Conservation (phyloP, 2,797 vertebrate genomes). For the Cuculus canorus region DNA sequence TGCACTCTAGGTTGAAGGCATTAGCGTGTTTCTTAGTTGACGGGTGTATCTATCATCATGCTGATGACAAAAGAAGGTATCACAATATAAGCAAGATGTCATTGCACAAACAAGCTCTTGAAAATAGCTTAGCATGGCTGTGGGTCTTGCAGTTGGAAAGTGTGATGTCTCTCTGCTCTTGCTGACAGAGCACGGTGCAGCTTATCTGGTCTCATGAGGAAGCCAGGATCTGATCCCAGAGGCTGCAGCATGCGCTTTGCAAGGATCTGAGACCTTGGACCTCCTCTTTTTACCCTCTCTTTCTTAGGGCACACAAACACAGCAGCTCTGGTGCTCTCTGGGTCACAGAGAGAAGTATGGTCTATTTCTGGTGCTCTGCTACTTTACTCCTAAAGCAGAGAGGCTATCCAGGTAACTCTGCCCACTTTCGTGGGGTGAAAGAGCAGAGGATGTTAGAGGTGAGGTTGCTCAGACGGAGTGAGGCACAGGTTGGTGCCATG, state of each 20-base stretch:
- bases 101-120: neutral
- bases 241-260: neutral
- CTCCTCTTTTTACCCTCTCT: neutral
- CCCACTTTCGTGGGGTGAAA: neutral
- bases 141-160: neutral
- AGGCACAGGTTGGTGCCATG: neutral
- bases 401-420: neutral
- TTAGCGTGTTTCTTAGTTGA: neutral
- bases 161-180: neutral
- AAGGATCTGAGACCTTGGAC: neutral
- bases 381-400: neutral
- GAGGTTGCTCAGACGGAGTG: neutral
- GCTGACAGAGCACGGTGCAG: neutral
- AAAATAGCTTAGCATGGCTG: neutral
- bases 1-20: neutral
- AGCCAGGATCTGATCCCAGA: neutral
- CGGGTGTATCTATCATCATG: neutral
- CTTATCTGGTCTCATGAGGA: neutral
- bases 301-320: neutral
- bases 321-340: neutral
- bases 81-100: neutral
- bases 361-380: neutral
- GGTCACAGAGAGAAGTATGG: neutral
- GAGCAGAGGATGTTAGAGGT: neutral
- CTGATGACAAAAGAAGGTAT: neutral